These are phyloP conservation scores for Seriola quinqueradiata DNA, from an alignment of 2,113 vertebrate species.

Conservation along the genomic window DNA sequence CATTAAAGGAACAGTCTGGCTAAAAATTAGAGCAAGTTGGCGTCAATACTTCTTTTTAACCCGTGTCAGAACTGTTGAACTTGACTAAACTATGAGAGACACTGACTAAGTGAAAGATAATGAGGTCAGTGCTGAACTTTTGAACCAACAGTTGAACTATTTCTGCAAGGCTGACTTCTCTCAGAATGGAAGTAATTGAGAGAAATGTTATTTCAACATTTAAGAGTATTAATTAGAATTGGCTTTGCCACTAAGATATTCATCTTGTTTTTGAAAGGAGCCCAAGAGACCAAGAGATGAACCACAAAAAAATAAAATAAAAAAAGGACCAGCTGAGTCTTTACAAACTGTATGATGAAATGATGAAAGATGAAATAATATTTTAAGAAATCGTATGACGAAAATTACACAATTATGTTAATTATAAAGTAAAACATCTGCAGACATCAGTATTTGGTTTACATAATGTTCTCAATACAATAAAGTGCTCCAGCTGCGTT, in stretches of 20 bases:
- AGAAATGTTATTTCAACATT: not conserved
- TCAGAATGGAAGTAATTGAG: not conserved
- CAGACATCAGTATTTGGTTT: not conserved
- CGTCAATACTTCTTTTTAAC: not conserved
- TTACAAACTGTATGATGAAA: not conserved
- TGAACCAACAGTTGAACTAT: not conserved
- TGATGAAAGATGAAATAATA: not conserved
- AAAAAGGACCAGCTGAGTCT: not conserved
- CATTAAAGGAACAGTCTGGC: not conserved
- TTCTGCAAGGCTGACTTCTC: not conserved
- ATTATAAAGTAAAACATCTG: not conserved
- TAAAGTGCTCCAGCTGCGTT: not conserved
- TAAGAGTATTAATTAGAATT: not conserved
- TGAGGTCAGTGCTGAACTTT: not conserved
- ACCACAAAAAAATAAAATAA: not conserved
- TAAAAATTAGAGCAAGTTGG: not conserved
- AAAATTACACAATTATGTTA: not conserved
- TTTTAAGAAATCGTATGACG: not conserved
- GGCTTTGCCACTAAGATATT: not conserved
- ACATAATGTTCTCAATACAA: not conserved
- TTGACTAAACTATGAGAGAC: not conserved
- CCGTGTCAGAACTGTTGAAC: not conserved
- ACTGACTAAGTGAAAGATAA: not conserved
- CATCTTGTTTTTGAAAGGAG: not conserved
- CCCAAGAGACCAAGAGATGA: not conserved